Evolutionary conservation across 2,113 vertebrate species (phyloP).

Genomic region (Scatophagus argus): DNA sequence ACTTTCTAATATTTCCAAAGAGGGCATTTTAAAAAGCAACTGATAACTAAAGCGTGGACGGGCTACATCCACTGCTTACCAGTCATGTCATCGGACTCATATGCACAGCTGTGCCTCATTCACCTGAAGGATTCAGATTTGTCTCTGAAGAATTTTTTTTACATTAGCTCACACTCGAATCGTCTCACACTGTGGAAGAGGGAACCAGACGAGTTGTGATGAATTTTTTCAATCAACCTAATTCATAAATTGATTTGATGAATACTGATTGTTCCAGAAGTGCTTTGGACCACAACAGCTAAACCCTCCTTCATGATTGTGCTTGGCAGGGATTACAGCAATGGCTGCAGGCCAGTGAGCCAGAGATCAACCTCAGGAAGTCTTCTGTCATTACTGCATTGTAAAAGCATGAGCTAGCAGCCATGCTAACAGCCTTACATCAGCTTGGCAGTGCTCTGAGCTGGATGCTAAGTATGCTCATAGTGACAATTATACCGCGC

Average conservation of each 20-base stretch:
- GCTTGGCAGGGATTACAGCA: conserved; percentile 10
- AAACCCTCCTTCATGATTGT: conserved; percentile 8
- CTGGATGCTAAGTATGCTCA: not conserved
- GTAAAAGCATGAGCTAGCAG: not conserved
- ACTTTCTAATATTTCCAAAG: conserved; percentile 16
- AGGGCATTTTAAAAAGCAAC: conserved; percentile 7
- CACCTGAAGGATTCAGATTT: conserved; percentile 18
- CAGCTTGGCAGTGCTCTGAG: not conserved
- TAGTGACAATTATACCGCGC: not conserved
- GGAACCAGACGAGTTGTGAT: not conserved
- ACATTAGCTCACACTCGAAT: conserved; percentile 23
- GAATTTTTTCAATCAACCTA: not conserved
- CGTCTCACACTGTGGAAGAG: conserved; percentile 7
- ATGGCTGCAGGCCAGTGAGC: not conserved
- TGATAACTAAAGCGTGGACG: conserved; percentile 44
- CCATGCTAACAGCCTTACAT: not conserved
- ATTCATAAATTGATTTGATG: conserved; percentile 38
- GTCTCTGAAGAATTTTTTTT: conserved; percentile 6
- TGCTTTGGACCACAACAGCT: conserved; percentile 19
- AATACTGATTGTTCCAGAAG: conserved; percentile 49
- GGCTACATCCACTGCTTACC: conserved; percentile 10
- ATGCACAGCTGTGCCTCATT: conserved; percentile 28
- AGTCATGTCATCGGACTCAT: too few species aligned
- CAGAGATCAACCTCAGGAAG: not conserved
- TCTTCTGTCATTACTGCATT: not conserved